Evolutionary conservation across 2,888 invertebrate species (phyloP).

Genomic region (Tricholauxania praeusta): DNA sequence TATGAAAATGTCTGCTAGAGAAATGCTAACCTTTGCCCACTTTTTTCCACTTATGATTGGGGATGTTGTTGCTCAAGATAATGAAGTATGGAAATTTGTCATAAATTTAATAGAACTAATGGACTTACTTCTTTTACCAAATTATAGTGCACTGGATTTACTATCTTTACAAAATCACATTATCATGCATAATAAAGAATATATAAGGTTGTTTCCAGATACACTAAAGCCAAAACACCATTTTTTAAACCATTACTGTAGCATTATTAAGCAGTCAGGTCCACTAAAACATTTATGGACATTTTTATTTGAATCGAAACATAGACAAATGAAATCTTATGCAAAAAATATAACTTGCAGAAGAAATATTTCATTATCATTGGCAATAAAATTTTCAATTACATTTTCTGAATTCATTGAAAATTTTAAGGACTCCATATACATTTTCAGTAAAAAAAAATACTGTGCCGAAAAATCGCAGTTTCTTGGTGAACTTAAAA

Average conservation of each 20-base stretch:
- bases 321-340: constrained; percentile 20
- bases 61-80: constrained; percentile 10
- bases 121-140: constrained; percentile 25
- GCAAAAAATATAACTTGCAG: constrained; percentile 3
- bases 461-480: constrained; percentile 13
- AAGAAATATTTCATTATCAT: constrained; percentile 7
- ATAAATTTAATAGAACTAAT: constrained; percentile 33
- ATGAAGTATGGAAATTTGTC: constrained; percentile 30
- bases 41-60: constrained; percentile 16
- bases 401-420: constrained; percentile 2
- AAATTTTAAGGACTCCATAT: background rate
- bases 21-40: constrained; percentile 25
- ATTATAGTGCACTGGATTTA: constrained; percentile 28
- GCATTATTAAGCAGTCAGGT: constrained; percentile 34
- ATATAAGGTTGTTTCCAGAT: constrained; percentile 29
- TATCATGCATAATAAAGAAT: constrained; percentile 29
- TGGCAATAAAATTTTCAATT: constrained; percentile 12
- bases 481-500: constrained; percentile 20
- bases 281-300: constrained; percentile 31
- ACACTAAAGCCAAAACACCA: constrained; percentile 36
- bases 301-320: constrained; percentile 31
- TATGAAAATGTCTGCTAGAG: constrained; percentile 5
- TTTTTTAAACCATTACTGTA: constrained; percentile 32
- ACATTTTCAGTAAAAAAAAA: constrained; percentile 7
- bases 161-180: constrained; percentile 33